Conservation (phyloP, 2,888 invertebrate genomes). For the Bombylius discolor region DNA sequence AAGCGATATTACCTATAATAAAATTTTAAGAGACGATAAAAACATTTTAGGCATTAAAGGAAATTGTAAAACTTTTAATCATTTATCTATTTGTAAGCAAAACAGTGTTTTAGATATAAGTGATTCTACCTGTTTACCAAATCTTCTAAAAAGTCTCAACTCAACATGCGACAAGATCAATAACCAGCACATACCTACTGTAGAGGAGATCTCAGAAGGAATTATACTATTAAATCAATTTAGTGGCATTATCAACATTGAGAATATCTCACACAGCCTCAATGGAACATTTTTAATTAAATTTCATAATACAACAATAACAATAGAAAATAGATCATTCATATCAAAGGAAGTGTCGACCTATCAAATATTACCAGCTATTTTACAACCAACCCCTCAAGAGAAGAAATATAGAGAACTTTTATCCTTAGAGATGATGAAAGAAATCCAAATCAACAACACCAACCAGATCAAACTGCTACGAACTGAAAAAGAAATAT, state of each 20-base stretch:
- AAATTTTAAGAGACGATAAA: neutral
- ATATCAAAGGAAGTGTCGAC: conserved; percentile 6
- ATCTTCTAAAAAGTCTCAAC: conserved; percentile 11
- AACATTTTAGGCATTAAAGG: conserved; percentile 11
- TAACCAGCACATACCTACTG: conserved; percentile 4
- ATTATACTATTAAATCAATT: conserved; percentile 8
- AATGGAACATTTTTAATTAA: no score
- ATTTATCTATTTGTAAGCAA: conserved; percentile 9
- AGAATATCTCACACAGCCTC: conserved; percentile 4
- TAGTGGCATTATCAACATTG: neutral
- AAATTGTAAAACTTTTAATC: conserved; percentile 10
- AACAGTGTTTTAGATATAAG: conserved; percentile 9
- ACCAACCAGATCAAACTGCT: conserved; percentile 3
- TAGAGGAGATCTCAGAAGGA: conserved; percentile 3
- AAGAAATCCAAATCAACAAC: conserved; percentile 7
- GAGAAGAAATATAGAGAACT: conserved; percentile 5
- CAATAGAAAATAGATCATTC: conserved; percentile 5
- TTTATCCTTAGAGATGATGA: conserved; percentile 8
- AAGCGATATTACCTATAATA: conserved; percentile 8
- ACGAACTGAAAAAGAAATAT: conserved; percentile 1
- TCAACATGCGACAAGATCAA: conserved; percentile 9
- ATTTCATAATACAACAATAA: conserved; percentile 10
- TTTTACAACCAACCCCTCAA: conserved; percentile 7
- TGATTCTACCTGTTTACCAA: conserved; percentile 12
- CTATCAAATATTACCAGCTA: conserved; percentile 3